These are phyloP conservation scores for Rotaria socialis DNA, from an alignment of 2,888 invertebrate genomes.

Conservation along the genomic window DNA sequence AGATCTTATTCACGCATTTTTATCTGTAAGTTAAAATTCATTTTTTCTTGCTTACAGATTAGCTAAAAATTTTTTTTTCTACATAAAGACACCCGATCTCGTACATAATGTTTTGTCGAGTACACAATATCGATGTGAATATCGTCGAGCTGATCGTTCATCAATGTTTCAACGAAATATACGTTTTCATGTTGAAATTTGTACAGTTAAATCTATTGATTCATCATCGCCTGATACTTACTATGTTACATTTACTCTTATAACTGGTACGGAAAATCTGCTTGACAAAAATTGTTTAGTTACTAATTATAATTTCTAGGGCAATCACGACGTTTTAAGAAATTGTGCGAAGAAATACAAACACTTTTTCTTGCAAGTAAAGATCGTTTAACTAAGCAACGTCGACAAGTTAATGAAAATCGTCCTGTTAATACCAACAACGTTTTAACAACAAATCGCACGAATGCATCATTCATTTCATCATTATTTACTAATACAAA, in stretches of 20 bases:
- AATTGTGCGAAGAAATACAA: constrained; percentile 93
- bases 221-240: constrained; percentile 63
- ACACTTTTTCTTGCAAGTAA: constrained; percentile 54
- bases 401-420: not conserved
- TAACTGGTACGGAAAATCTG: constrained; percentile 69
- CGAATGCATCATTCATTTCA: not conserved
- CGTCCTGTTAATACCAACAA: not conserved
- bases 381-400: constrained; percentile 33
- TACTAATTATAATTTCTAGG: constrained; percentile 63
- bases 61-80: not conserved
- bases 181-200: constrained; percentile 72
- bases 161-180: constrained; percentile 95
- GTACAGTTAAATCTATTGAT: constrained; percentile 1
- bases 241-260: constrained; percentile 85
- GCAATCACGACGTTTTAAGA: constrained; percentile 84
- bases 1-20: constrained; percentile 92
- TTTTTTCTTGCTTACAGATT: not conserved
- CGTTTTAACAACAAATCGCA: not conserved
- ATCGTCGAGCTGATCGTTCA: constrained; percentile 79
- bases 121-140: constrained; percentile 94
- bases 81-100: constrained; percentile 58
- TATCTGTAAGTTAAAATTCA: constrained; percentile 72
- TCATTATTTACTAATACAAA: not conserved
- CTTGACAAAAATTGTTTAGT: no score
- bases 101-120: constrained; percentile 91